Percentiles rank a stretch among this genome's conserved stretches.
Evolutionary conservation across 2,888 invertebrate genomes (phyloP).

Genomic region (Augiades crinisus): DNA sequence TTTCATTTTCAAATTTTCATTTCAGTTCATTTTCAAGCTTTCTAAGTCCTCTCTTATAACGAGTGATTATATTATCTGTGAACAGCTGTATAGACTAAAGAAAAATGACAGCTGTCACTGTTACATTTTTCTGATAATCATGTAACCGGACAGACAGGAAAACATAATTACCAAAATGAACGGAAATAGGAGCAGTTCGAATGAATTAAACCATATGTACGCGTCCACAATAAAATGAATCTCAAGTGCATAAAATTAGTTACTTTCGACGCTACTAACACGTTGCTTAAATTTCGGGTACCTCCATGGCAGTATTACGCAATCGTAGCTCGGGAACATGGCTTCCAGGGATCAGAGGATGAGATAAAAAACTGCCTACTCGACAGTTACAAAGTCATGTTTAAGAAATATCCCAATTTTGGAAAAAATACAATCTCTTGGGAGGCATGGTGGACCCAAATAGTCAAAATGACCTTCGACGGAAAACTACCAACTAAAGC

Average conservation of each 20-base stretch:
- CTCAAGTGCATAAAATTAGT: conserved; percentile 82
- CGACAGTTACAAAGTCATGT: conserved; percentile 83
- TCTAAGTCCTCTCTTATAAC: too few relatives aligned
- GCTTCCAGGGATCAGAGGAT: conserved; percentile 79
- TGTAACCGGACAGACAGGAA: not conserved
- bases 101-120: too few relatives aligned
- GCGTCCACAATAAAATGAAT: conserved; percentile 51
- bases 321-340: conserved; percentile 85
- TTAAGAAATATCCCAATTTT: conserved; percentile 89
- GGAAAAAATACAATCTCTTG: conserved; percentile 87
- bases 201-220: not conserved
- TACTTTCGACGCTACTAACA: conserved; percentile 95
- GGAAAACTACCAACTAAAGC: conserved; percentile 61
- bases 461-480: conserved; percentile 85
- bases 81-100: too few relatives aligned
- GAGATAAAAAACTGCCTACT: conserved; percentile 84
- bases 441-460: conserved; percentile 91
- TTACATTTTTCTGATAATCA: not conserved
- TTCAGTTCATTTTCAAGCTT: too few relatives aligned
- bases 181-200: not conserved
- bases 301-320: conserved; percentile 89
- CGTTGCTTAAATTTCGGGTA: conserved; percentile 86
- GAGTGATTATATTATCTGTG: too few relatives aligned
- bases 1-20: too few relatives aligned
- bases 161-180: not conserved